Evolutionary conservation across 2,797 vertebrate species (phyloP).

Genomic region (Galagoides demidoff): DNA sequence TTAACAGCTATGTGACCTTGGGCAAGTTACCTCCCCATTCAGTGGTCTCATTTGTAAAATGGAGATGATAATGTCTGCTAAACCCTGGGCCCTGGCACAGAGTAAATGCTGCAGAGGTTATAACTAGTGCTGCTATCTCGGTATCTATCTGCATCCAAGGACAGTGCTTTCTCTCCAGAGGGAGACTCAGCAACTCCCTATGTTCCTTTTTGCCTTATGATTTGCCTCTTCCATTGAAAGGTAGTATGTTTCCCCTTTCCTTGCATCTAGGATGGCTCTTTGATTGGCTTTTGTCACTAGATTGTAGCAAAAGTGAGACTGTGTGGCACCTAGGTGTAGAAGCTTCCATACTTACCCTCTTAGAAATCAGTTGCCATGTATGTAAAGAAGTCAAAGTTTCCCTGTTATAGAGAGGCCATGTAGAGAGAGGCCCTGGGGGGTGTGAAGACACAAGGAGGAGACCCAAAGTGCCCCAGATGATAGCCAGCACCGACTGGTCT

Average conservation of each 20-base stretch:
- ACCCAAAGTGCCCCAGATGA: not conserved
- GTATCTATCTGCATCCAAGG: not conserved
- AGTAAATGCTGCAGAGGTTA: not conserved
- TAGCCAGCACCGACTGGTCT: not conserved
- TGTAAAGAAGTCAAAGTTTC: not conserved
- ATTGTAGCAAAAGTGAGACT: not conserved
- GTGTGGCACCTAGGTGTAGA: not conserved
- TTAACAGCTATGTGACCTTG: not conserved
- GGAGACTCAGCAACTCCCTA: accelerated
- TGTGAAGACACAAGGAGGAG: not conserved
- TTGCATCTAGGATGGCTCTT: not conserved
- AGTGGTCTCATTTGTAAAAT: not conserved
- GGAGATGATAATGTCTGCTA: not conserved
- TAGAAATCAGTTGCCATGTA: not conserved
- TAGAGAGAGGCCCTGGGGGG: not conserved
- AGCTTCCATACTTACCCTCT: not conserved
- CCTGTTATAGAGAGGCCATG: not conserved
- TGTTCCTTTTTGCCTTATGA: not conserved
- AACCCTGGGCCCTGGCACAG: not conserved
- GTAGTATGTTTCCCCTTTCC: too few species aligned
- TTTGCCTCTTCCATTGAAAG: not conserved
- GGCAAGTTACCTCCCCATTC: not conserved
- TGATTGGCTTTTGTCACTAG: not conserved
- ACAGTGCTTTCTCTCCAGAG: not conserved
- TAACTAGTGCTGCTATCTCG: not conserved